Evolutionary conservation across 2,888 invertebrate species (phyloP).

Genomic region (Phoronis australis): DNA sequence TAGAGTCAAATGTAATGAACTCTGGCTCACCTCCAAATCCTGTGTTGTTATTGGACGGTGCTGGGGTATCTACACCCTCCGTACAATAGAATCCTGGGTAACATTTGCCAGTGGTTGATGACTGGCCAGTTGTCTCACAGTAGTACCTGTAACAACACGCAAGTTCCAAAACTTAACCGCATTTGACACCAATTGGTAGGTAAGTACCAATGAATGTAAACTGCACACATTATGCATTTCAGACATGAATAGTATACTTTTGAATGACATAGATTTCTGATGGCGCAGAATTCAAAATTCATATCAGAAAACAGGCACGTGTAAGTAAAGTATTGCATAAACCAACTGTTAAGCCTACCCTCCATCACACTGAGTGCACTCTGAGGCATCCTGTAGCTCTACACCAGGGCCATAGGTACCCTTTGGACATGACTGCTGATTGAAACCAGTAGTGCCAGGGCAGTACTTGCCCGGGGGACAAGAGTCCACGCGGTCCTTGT

Average conservation of each 20-base stretch:
- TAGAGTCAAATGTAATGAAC: too few relatives aligned
- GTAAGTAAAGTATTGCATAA: too few relatives aligned
- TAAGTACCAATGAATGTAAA: too few relatives aligned
- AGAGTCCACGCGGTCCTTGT: conserved; percentile 35
- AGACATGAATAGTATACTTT: too few relatives aligned
- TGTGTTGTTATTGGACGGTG: conserved; percentile 39
- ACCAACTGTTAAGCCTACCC: too few relatives aligned
- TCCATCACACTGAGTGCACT: conserved; percentile 35
- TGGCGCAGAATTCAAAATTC: too few relatives aligned
- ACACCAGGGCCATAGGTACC: conserved; percentile 39
- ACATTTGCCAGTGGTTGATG: conserved; percentile 26
- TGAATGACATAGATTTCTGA: too few relatives aligned
- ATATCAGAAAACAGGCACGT: too few relatives aligned
- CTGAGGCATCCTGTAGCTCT: conserved; percentile 21
- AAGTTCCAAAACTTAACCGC: too few relatives aligned
- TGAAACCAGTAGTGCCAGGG: conserved; percentile 39
- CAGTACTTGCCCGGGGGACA: conserved; percentile 44
- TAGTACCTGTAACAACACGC: too few relatives aligned
- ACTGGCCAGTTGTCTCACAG: conserved; percentile 28
- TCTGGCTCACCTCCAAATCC: conserved; percentile 43
- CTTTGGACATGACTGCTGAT: conserved; percentile 35
- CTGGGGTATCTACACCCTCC: conserved; percentile 32
- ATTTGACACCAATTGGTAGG: too few relatives aligned
- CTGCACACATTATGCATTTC: too few relatives aligned
- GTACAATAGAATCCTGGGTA: conserved; percentile 34